A percentile compares a stretch with the other conserved stretches of the same genome.
These are phyloP conservation scores for Sebastiscus albofasciatus DNA, from an alignment of 2,797 vertebrate genomes.

Conservation along the genomic window DNA sequence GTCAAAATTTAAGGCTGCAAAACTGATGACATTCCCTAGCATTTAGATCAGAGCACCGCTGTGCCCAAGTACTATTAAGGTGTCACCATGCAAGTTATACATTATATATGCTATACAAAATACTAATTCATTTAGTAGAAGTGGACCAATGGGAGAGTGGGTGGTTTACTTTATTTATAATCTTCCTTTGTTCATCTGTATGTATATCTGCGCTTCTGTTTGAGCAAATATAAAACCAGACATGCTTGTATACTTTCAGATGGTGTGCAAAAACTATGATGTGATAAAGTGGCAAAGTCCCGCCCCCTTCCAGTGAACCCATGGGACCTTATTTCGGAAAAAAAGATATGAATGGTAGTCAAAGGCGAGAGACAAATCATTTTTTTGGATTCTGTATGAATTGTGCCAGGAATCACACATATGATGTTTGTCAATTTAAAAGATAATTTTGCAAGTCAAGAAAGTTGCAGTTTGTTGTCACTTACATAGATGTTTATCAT, in stretches of 20 bases:
- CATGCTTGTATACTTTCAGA: background rate
- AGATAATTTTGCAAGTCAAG: too few species aligned
- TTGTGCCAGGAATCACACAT: too few species aligned
- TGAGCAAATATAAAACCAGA: background rate
- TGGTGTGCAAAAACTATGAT: background rate
- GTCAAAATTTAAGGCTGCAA: background rate
- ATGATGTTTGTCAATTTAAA: too few species aligned
- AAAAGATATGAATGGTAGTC: too few species aligned
- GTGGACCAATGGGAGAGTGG: background rate
- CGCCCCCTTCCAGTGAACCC: too few species aligned
- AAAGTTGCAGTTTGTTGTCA: too few species aligned
- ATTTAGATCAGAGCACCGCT: background rate
- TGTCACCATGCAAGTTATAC: background rate
- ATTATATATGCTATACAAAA: background rate
- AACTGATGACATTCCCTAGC: background rate
- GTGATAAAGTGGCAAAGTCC: background rate
- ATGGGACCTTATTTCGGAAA: too few species aligned
- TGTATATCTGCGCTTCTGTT: background rate
- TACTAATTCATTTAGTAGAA: background rate
- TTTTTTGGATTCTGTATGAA: too few species aligned
- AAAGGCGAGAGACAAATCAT: too few species aligned
- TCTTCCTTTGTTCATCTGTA: background rate
- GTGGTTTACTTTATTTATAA: background rate
- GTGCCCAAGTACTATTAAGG: background rate
- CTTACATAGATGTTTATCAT: too few species aligned